phyloP scores from a whole-genome alignment of 2,888 invertebrate genomes.

The Lysandra coridon region DNA sequence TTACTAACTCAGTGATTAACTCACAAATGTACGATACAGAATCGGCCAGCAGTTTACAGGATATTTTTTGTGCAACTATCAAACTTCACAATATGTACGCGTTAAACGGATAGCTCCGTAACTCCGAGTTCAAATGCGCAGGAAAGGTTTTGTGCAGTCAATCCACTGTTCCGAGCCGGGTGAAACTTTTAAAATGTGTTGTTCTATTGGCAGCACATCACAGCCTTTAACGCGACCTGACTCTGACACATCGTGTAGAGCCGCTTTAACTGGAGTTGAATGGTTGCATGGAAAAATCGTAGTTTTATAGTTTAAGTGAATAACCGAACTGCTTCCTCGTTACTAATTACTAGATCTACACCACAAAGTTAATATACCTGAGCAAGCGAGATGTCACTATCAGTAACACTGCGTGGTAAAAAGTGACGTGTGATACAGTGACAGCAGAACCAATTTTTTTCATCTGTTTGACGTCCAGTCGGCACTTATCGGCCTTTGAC shows the following conservation, averaged over 20 bases:
- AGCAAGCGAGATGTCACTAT: no score
- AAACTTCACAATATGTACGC: neutral
- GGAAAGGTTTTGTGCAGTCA: conserved; percentile 20
- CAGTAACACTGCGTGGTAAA: no score
- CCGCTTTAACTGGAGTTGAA: neutral
- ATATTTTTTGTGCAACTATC: neutral
- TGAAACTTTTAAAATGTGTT: conserved; percentile 6
- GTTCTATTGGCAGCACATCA: neutral
- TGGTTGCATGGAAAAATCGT: neutral
- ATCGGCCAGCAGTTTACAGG: neutral
- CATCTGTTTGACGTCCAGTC: no score
- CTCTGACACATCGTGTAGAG: neutral
- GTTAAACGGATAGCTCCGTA: neutral
- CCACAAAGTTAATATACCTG: no score
- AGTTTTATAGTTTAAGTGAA: neutral
- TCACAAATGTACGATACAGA: no score
- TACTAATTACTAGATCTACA: no score
- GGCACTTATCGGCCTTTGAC: no score
- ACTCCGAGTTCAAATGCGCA: conserved; percentile 10
- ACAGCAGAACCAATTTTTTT: no score
- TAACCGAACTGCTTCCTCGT: no score
- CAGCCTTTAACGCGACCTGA: conserved; percentile 3
- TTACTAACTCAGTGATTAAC: no score
- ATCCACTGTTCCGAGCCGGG: neutral
- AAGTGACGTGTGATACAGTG: no score